Evolutionary conservation across 92 coral and sea anemone genomes (phyloP), one percentile per base, ranked within the genome.

Genomic region (Ricordea florida): DNA sequence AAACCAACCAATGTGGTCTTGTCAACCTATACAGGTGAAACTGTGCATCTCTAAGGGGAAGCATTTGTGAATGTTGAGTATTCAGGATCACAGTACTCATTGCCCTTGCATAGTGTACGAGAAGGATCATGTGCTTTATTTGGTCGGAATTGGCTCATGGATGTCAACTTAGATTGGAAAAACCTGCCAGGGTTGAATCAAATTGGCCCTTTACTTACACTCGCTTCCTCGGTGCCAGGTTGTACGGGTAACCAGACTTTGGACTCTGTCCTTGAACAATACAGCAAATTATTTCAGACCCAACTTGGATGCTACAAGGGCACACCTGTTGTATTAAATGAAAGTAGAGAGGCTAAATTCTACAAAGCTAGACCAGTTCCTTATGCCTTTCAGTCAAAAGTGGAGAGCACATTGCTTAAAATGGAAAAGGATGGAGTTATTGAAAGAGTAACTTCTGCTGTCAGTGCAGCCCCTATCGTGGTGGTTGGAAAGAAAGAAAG

Each of bases 401-500:
- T 81, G 42, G 87, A 81, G 64, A 62, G 44, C 58, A 38, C 79
- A 17, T 66, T 69, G 33, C 15, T 55, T 23, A 84, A 69, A 50
- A 68, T 76, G 74, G 84, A 85, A 51, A 33, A 50, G 23, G 85
- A 85, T 25, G 81, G 85, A 8, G 82, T 78, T 25, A 68, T 79
- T 59, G 80, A 80, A 61, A 57, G 78, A 70, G 88, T 85, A 40
- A 33, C 82, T 18, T 60, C 88, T 52, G 94, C 90, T 4, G 81
- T 56, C 4, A 66, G 86, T 49, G 91, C 86, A 1, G 91, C 91
- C 10, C 91, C 91, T 10, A 81, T 76, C 47, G 91, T 81, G 21
- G 53, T 82, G 0, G 91, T 70, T 20, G 61, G 49, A 6, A 85
- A 90, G 65, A 85, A 76, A 25, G 79, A 76, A 18, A 57, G 81